phyloP scores from a whole-genome alignment of 2,797 vertebrate species.

The Leptatherina wallacei region DNA sequence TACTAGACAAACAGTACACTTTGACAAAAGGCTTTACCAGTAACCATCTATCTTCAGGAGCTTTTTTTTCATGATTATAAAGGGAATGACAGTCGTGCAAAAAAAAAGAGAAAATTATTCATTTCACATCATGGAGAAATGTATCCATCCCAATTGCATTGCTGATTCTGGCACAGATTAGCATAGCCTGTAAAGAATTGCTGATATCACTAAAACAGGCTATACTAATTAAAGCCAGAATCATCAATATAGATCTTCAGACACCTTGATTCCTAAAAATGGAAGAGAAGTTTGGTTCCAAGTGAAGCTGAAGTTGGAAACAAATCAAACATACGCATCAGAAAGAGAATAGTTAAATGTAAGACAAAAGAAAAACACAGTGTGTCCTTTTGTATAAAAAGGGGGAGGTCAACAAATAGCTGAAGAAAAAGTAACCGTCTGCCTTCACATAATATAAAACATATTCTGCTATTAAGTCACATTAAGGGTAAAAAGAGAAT shows the following conservation, averaged over 20 bases:
- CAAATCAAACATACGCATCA: constrained; percentile 59
- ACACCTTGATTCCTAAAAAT: constrained; percentile 62
- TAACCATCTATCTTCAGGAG: constrained; percentile 21
- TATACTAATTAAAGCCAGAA: constrained; percentile 87
- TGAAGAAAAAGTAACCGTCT: constrained; percentile 9
- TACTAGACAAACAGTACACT: constrained; percentile 11
- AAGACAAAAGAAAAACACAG: constrained; percentile 17
- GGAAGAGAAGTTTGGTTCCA: constrained; percentile 47
- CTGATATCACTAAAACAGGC: constrained; percentile 86
- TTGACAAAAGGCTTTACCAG: constrained; percentile 17
- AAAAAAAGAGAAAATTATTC: not conserved
- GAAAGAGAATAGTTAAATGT: constrained; percentile 31
- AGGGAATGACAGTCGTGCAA: constrained; percentile 35
- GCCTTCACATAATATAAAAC: constrained; percentile 4
- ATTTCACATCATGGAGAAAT: constrained; percentile 59
- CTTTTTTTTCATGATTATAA: constrained; percentile 11
- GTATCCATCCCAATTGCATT: constrained; percentile 76
- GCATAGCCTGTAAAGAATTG: constrained; percentile 92
- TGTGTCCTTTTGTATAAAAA: constrained; percentile 4
- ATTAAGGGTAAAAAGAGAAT: constrained; percentile 7
- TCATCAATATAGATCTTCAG: constrained; percentile 80
- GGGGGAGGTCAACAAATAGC: constrained; percentile 12
- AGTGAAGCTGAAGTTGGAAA: constrained; percentile 57
- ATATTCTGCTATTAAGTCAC: not conserved
- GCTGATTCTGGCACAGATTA: constrained; percentile 90